Conservation (phyloP, 1,140 invertebrate genomes). For the Drosophila virilis region DNA sequence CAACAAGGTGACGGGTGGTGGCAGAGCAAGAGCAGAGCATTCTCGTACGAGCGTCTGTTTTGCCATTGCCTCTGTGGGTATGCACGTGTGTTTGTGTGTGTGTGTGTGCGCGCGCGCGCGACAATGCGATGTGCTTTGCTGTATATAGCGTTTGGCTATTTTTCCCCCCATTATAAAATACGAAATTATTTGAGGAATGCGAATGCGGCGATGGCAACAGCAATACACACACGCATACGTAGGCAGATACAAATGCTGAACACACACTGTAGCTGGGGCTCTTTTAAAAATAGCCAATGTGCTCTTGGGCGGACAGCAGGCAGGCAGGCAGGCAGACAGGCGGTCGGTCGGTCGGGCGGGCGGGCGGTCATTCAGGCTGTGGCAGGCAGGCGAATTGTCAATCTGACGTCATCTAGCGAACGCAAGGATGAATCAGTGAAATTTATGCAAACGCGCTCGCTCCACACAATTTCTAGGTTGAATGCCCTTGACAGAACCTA, state of each 20-base stretch:
- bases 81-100: conserved; percentile 4
- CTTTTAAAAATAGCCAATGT: conserved; percentile 49
- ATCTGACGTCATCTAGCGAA: conserved; percentile 54
- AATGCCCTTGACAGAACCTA: conserved; percentile 36
- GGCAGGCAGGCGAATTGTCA: neutral
- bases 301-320: conserved; percentile 14
- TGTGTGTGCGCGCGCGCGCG: conserved; percentile 10
- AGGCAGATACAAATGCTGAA: conserved; percentile 23
- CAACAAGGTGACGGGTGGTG: conserved; percentile 43
- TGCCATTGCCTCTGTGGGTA: conserved; percentile 7
- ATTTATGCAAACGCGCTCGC: neutral
- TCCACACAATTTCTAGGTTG: conserved; percentile 24
- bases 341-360: neutral
- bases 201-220: conserved; percentile 44
- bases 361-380: no score
- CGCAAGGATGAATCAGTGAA: conserved; percentile 32
- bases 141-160: conserved; percentile 49
- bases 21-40: conserved; percentile 30
- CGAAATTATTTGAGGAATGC: conserved; percentile 68
- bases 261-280: conserved; percentile 30
- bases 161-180: conserved; percentile 53
- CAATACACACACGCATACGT: conserved; percentile 40
- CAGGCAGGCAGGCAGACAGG: neutral
- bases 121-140: conserved; percentile 43
- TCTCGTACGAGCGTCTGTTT: conserved; percentile 21